phyloP scores from a whole-genome alignment of 2,113 vertebrate genomes.

The Spermophilus dauricus region DNA sequence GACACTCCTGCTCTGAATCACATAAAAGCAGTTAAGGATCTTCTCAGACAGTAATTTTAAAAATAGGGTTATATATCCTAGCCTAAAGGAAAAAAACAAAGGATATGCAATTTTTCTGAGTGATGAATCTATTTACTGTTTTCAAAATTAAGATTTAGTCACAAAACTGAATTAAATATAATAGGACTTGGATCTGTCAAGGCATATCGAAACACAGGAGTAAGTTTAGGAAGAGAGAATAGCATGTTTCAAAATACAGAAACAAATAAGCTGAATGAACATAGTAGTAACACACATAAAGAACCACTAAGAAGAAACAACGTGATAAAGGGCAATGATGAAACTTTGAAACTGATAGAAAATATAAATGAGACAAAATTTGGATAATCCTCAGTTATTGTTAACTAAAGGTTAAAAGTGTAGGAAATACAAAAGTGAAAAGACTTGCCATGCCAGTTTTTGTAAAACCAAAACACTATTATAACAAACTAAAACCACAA shows the following conservation, averaged over 20 bases:
- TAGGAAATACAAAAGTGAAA: background rate
- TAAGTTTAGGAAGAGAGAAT: background rate
- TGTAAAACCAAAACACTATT: background rate
- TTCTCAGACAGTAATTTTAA: background rate
- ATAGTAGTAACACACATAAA: background rate
- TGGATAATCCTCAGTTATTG: background rate
- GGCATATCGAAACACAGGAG: background rate
- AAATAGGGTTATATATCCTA: slow-evolving; percentile 40
- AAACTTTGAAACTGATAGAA: background rate
- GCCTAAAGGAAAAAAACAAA: background rate
- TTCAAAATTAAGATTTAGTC: slow-evolving; percentile 11
- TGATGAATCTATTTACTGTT: background rate
- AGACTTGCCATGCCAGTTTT: background rate
- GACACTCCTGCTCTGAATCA: background rate
- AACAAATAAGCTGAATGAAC: background rate
- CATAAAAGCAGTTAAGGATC: background rate
- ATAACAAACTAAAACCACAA: slow-evolving; percentile 12
- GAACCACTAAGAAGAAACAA: background rate
- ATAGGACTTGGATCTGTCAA: background rate
- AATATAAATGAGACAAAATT: background rate
- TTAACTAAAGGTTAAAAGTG: background rate
- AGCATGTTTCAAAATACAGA: slow-evolving; percentile 16
- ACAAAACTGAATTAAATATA: background rate
- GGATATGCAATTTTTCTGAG: background rate
- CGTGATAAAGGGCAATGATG: background rate